phyloP scores from a whole-genome alignment of 2,797 vertebrate genomes.

The Brachyalestes nurse region DNA sequence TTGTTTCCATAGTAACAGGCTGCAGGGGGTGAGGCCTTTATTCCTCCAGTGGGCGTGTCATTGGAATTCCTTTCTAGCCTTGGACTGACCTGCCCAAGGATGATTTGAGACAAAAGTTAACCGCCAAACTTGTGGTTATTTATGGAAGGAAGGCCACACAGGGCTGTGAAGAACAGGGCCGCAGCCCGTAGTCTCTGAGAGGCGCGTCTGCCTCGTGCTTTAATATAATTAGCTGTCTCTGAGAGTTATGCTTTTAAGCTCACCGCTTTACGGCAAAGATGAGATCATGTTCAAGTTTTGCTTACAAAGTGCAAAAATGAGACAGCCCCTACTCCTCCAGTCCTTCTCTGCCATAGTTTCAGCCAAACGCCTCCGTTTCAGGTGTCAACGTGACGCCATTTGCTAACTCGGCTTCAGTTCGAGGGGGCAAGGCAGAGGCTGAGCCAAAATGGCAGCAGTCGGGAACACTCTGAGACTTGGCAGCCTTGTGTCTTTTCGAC shows the following conservation, averaged over 20 bases:
- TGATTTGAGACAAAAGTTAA: constrained; percentile 36
- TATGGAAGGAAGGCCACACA: background rate
- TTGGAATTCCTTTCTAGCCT: background rate
- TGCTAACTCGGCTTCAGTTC: constrained; percentile 30
- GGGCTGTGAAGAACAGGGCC: constrained; percentile 51
- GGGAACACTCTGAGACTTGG: constrained; percentile 45
- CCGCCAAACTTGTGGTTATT: constrained; percentile 12
- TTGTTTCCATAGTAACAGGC: background rate
- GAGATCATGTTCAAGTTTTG: constrained; percentile 70
- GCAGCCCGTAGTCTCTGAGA: constrained; percentile 44
- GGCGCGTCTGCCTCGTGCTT: constrained; percentile 60
- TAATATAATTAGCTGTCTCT: constrained; percentile 76
- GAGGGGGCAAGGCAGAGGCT: constrained; percentile 7
- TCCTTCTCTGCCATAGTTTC: constrained; percentile 34
- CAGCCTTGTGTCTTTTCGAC: constrained; percentile 40
- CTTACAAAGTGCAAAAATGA: constrained; percentile 58
- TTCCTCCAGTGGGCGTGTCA: too few species aligned
- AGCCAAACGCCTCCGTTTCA: constrained; percentile 38
- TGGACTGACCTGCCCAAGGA: constrained; percentile 8
- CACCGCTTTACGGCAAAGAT: constrained; percentile 47
- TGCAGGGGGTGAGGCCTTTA: background rate
- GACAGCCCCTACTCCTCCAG: constrained; percentile 36
- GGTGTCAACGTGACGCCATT: constrained; percentile 25
- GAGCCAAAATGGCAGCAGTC: constrained; percentile 37
- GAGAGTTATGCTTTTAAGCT: constrained; percentile 61